A percentile compares a stretch with the other conserved stretches of the same genome.
Conservation (phyloP, 2,888 invertebrate species). For the Drosophila vallismaia region DNA sequence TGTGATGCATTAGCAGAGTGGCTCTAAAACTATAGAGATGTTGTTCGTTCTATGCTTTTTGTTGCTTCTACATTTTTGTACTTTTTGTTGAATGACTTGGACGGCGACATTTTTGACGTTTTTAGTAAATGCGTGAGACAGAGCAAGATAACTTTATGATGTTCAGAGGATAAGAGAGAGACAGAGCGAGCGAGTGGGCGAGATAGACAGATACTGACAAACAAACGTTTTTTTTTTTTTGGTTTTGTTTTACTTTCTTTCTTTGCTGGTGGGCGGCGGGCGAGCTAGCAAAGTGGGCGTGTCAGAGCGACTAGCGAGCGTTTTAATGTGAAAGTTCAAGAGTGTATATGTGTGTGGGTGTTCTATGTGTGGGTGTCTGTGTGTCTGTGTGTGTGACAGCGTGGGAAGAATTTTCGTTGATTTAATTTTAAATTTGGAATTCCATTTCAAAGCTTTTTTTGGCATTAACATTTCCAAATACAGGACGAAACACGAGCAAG, state of each 20-base stretch:
- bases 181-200: constrained; percentile 24
- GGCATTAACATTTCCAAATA: constrained; percentile 22
- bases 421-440: constrained; percentile 14
- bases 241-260: constrained; percentile 27
- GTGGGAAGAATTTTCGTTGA: constrained; percentile 14
- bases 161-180: constrained; percentile 32
- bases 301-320: constrained; percentile 51
- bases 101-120: constrained; percentile 51
- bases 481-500: constrained; percentile 12
- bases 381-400: constrained; percentile 40
- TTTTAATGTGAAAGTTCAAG: constrained; percentile 23
- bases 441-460: background rate
- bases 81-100: constrained; percentile 38
- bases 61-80: constrained; percentile 24
- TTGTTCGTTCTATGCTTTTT: constrained; percentile 46
- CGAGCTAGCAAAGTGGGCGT: constrained; percentile 57
- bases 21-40: constrained; percentile 45
- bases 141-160: constrained; percentile 31
- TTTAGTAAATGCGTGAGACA: constrained; percentile 56
- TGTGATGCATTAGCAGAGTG: constrained; percentile 76
- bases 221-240: constrained; percentile 40
- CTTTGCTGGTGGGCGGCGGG: constrained; percentile 29
- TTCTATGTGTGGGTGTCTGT: constrained; percentile 26
- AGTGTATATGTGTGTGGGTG: constrained; percentile 20
- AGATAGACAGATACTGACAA: constrained; percentile 35